Evolutionary conservation across 1,140 invertebrate genomes (phyloP).

Genomic region (Micrasema longulum): DNA sequence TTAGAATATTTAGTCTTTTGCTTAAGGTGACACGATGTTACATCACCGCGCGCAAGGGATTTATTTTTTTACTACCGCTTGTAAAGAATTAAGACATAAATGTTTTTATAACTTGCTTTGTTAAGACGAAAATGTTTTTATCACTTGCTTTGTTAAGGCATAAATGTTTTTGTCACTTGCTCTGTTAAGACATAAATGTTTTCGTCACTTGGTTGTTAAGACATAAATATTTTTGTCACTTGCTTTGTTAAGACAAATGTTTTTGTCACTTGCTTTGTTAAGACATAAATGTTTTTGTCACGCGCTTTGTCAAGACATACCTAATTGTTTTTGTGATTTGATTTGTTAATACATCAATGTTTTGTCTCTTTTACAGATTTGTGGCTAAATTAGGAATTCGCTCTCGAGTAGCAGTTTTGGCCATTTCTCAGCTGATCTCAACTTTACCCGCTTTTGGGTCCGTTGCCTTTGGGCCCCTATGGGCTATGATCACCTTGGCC

Average conservation of each 20-base stretch:
- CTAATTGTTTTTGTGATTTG: too few species aligned
- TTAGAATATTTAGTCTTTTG: too few species aligned
- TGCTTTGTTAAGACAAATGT: background rate
- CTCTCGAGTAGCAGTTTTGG: constrained; percentile 86
- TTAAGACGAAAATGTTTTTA: background rate
- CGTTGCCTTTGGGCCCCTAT: constrained; percentile 83
- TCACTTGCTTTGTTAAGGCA: background rate
- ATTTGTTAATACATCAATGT: background rate
- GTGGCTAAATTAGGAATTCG: constrained; percentile 88
- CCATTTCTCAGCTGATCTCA: constrained; percentile 86
- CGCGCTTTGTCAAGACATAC: too few species aligned
- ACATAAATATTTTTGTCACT: background rate
- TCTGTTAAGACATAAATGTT: background rate
- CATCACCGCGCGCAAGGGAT: too few species aligned
- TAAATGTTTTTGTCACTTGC: too few species aligned
- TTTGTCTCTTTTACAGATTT: constrained; percentile 63
- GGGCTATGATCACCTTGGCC: constrained; percentile 87
- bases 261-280: background rate
- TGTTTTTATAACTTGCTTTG: too few species aligned
- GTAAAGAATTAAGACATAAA: too few species aligned
- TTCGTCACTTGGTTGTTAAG: background rate
- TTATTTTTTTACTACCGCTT: too few species aligned
- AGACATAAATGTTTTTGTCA: background rate
- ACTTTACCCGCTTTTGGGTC: constrained; percentile 92
- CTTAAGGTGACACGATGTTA: too few species aligned